A percentile compares a stretch with the other conserved stretches of the same genome.
These are phyloP conservation scores for Neoaliturus tenellus DNA, from an alignment of 2,888 invertebrate genomes.

Conservation along the genomic window DNA sequence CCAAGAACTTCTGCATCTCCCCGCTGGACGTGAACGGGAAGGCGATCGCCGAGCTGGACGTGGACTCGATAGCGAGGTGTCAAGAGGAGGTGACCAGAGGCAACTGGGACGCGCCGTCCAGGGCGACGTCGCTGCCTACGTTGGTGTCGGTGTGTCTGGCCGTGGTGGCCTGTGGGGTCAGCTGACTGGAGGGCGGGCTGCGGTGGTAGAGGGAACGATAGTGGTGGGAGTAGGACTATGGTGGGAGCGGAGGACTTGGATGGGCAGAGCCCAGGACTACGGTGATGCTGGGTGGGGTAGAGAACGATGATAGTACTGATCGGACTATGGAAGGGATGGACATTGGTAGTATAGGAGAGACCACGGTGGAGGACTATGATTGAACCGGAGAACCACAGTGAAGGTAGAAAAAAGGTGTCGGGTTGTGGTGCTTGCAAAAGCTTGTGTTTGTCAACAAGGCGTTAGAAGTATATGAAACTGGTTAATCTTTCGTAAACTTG, in stretches of 20 bases:
- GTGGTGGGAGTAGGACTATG: neutral
- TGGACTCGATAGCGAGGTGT: slow-evolving; percentile 80
- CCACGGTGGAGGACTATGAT: too few relatives aligned
- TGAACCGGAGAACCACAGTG: too few relatives aligned
- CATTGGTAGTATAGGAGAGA: too few relatives aligned
- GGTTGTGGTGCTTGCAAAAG: too few relatives aligned
- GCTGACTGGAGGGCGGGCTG: too few relatives aligned
- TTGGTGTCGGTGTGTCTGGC: neutral
- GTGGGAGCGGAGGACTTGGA: neutral
- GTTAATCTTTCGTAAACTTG: too few relatives aligned
- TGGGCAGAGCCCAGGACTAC: neutral
- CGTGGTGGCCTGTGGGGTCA: slow-evolving; percentile 6
- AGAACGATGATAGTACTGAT: neutral
- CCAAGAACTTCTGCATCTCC: slow-evolving; percentile 90
- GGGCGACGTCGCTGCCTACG: neutral
- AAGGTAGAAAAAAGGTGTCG: too few relatives aligned
- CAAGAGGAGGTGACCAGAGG: slow-evolving; percentile 80
- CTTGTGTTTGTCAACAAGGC: too few relatives aligned
- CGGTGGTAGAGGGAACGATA: too few relatives aligned
- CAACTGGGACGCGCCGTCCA: slow-evolving; percentile 74
- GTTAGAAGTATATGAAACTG: too few relatives aligned
- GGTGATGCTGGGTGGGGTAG: neutral
- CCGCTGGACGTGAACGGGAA: slow-evolving; percentile 89
- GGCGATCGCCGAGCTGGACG: slow-evolving; percentile 80
- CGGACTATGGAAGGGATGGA: neutral